phyloP scores from a whole-genome alignment of 1,140 invertebrate genomes.

The Achroia grisella region DNA sequence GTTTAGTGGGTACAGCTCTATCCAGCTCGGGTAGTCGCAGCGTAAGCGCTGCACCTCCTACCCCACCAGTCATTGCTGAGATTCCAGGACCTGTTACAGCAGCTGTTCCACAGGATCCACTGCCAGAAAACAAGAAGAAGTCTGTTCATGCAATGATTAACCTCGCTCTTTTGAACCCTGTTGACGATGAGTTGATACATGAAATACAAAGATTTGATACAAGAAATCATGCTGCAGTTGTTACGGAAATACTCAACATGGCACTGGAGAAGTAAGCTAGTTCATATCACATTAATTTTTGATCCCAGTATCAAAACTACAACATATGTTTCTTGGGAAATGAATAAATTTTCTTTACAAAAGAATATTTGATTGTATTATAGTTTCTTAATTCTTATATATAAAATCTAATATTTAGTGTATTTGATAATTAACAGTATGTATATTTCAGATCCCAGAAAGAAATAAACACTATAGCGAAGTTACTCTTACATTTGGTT shows the following conservation, averaged over 20 bases:
- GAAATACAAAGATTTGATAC: constrained; percentile 37
- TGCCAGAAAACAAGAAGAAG: constrained; percentile 38
- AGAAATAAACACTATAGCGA: constrained; percentile 33
- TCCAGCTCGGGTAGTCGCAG: constrained; percentile 36
- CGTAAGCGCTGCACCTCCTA: constrained; percentile 17
- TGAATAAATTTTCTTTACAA: no score
- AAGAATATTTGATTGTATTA: no score
- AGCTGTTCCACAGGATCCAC: constrained; percentile 27
- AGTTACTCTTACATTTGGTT: constrained; percentile 37
- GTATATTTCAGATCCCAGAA: constrained; percentile 40
- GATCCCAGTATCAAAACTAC: no score
- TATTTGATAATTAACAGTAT: no score
- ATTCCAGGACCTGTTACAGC: constrained; percentile 9
- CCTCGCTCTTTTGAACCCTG: constrained; percentile 33
- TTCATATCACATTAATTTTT: neutral
- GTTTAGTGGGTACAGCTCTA: constrained; percentile 31
- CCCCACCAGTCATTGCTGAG: constrained; percentile 4
- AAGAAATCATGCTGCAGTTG: constrained; percentile 40
- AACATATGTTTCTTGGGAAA: no score
- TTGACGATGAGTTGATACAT: constrained; percentile 32
- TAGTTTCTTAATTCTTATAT: no score
- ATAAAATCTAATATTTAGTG: no score
- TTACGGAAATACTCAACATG: constrained; percentile 52
- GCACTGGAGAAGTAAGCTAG: constrained; percentile 44
- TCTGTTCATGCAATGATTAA: constrained; percentile 40